These are phyloP conservation scores for Craterocephalus amniculus DNA, from an alignment of 2,797 vertebrate species.

Conservation along the genomic window DNA sequence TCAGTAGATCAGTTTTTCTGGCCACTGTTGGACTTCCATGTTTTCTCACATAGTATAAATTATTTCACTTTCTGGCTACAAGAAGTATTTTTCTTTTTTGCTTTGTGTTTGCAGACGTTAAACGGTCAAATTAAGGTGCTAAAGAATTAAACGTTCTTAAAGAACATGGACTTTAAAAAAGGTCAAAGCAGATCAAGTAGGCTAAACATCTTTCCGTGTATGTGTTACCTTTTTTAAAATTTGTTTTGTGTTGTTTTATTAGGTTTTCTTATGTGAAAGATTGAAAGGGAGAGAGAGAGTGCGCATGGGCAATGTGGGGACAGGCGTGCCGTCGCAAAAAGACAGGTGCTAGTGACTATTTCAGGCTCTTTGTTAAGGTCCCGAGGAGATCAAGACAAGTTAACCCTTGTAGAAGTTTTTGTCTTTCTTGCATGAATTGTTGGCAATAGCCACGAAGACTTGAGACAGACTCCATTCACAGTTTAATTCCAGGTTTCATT, in stretches of 20 bases:
- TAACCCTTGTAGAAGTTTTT: conserved; percentile 50
- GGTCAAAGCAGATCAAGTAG: not conserved
- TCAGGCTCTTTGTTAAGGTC: conserved; percentile 76
- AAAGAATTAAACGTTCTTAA: too few species aligned
- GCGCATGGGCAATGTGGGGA: conserved; percentile 87
- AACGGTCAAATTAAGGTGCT: too few species aligned
- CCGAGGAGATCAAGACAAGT: conserved; percentile 56
- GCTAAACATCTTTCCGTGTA: conserved; percentile 1
- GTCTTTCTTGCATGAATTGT: conserved; percentile 53
- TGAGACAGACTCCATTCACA: conserved; percentile 39
- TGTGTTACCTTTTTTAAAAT: conserved; percentile 40
- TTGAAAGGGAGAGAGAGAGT: conserved; percentile 54
- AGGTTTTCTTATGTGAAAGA: conserved; percentile 6
- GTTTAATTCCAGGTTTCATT: conserved; percentile 27
- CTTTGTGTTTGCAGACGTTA: not conserved
- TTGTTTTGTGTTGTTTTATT: conserved; percentile 29
- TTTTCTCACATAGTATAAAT: not conserved
- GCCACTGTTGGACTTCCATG: not conserved
- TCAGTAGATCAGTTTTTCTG: not conserved
- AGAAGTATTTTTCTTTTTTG: not conserved
- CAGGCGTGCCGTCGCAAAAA: conserved; percentile 91
- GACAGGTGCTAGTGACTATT: conserved; percentile 90
- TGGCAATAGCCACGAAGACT: conserved; percentile 53
- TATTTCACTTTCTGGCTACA: too few species aligned
- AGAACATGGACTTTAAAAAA: not conserved